Evolutionary conservation across 2,113 vertebrate genomes (phyloP).

Genomic region (Cinclus mexicanus): DNA sequence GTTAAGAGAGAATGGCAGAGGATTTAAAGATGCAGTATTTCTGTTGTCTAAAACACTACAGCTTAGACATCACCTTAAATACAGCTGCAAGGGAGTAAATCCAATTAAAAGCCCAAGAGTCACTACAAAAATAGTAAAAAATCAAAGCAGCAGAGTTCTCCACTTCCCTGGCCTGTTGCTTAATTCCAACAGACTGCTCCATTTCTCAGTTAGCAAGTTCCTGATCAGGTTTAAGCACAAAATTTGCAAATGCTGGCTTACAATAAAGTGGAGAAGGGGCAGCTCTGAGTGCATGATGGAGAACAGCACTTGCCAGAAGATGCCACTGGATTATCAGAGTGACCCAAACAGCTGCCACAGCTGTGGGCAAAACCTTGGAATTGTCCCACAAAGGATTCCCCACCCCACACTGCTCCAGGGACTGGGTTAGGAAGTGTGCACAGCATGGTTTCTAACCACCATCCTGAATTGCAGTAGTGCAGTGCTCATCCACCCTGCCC

Average conservation of each 20-base stretch:
- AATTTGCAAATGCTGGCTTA: background rate
- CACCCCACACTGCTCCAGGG: background rate
- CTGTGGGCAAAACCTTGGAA: background rate
- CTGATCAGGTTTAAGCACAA: background rate
- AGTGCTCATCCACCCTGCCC: fast-evolving
- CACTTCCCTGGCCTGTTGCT: background rate
- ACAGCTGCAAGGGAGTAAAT: background rate
- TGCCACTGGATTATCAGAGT: fast-evolving
- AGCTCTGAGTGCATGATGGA: background rate
- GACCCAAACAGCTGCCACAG: background rate
- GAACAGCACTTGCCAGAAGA: background rate
- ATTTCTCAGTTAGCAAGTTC: background rate
- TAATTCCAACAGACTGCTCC: background rate
- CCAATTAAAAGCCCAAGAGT: slow-evolving; percentile 3
- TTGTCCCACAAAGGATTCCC: background rate
- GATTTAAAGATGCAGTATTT: slow-evolving; percentile 46
- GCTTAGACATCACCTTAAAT: slow-evolving; percentile 4
- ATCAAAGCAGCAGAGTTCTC: background rate
- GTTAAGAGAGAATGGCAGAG: background rate
- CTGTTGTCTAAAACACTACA: background rate
- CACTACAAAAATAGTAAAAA: slow-evolving; percentile 12
- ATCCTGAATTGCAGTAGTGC: background rate
- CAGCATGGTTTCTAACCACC: background rate
- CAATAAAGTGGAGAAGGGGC: background rate
- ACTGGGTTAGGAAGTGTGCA: fast-evolving